Conservation (phyloP, 2,888 invertebrate species). For the Andricus quercusramuli region DNA sequence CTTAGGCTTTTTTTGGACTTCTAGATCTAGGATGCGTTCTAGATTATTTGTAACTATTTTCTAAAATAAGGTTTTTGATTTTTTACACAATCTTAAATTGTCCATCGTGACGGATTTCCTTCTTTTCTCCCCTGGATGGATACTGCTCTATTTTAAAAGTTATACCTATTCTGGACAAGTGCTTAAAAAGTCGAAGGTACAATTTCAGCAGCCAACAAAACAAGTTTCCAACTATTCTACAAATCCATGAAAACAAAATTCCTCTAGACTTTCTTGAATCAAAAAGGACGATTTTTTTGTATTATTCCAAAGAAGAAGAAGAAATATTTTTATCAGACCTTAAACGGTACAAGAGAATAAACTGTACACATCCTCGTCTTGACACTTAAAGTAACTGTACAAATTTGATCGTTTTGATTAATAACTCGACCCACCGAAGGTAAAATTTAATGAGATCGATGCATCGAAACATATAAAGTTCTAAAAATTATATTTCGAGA, state of each 20-base stretch:
- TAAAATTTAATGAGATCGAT: constrained; percentile 1
- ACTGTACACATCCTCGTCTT: constrained; percentile 18
- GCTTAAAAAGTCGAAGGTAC: constrained; percentile 34
- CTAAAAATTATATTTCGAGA: neutral
- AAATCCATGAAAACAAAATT: neutral
- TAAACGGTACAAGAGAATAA: constrained; percentile 4
- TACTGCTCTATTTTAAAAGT: constrained; percentile 26
- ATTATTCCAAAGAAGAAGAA: neutral
- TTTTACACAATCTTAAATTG: constrained; percentile 36
- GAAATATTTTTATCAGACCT: neutral
- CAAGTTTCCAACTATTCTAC: constrained; percentile 16
- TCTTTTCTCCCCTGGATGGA: constrained; percentile 29
- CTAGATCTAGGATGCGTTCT: constrained; percentile 20
- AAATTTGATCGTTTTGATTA: constrained; percentile 21
- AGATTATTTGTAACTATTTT: constrained; percentile 20
- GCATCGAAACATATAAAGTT: constrained; percentile 6
- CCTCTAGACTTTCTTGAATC: neutral
- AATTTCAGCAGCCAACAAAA: constrained; percentile 6
- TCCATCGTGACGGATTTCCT: constrained; percentile 28
- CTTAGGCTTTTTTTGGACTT: constrained; percentile 30
- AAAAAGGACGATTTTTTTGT: neutral
- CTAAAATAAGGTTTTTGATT: constrained; percentile 37
- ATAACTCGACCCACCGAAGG: neutral
- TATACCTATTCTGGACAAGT: constrained; percentile 34
- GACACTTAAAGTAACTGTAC: constrained; percentile 35